These are phyloP conservation scores for Passer montanus DNA, from an alignment of 2,113 vertebrate species.

Conservation along the genomic window DNA sequence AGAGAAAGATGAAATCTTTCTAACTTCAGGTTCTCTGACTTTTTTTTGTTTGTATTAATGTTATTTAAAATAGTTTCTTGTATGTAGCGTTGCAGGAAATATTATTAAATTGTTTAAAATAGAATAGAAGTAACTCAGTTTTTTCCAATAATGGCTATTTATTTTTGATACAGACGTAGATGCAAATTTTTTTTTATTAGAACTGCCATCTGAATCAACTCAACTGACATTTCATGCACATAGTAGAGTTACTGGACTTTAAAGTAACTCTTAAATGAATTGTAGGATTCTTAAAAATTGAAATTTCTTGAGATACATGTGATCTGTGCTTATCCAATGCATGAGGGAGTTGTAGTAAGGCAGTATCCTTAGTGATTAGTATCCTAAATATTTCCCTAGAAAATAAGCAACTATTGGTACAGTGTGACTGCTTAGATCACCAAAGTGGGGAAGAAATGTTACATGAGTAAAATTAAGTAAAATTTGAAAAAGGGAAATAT, in stretches of 20 bases:
- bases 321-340: neutral
- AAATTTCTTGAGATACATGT: conserved; percentile 39
- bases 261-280: conserved; percentile 1
- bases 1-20: conserved; percentile 13
- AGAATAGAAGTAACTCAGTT: neutral
- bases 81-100: conserved; percentile 24
- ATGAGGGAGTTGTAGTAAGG: neutral
- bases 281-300: conserved; percentile 40
- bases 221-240: conserved; percentile 2
- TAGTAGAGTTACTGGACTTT: neutral
- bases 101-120: conserved; percentile 51
- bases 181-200: neutral
- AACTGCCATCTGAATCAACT: conserved; percentile 46
- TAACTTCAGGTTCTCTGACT: neutral
- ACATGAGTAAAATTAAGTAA: neutral
- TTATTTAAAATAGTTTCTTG: conserved; percentile 49
- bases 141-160: conserved; percentile 12
- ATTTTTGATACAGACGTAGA: conserved; percentile 18
- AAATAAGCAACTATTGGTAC: neutral
- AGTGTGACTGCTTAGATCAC: neutral
- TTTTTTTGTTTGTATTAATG: conserved; percentile 25
- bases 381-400: neutral
- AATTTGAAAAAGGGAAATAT: neutral
- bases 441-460: neutral
- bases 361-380: neutral